A percentile compares a stretch with the other conserved stretches of the same genome.
These are phyloP conservation scores for Erebia aethiops DNA, from an alignment of 2,888 invertebrate genomes.

Conservation along the genomic window DNA sequence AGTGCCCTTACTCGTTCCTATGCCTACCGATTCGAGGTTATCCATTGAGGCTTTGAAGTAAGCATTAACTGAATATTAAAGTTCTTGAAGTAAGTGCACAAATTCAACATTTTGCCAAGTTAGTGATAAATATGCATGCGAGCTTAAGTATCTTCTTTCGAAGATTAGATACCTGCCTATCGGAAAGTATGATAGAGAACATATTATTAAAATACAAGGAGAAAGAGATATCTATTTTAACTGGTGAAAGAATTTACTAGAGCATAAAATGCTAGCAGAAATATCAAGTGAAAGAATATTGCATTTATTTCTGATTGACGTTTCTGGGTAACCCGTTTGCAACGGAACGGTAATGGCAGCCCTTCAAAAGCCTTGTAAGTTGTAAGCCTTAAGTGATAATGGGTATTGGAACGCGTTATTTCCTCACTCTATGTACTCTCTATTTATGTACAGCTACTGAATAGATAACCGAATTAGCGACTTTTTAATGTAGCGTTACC, in stretches of 20 bases:
- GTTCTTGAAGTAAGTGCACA: too few relatives aligned
- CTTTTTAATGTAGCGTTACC: neutral
- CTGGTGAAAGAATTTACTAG: neutral
- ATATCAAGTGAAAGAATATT: slow-evolving; percentile 6
- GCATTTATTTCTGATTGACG: slow-evolving; percentile 10
- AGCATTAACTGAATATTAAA: too few relatives aligned
- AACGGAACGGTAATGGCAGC: slow-evolving; percentile 8
- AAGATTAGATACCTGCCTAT: neutral
- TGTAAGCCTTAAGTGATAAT: neutral
- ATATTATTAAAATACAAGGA: neutral
- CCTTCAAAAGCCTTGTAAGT: slow-evolving; percentile 17
- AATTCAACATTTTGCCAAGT: too few relatives aligned
- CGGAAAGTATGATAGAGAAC: neutral
- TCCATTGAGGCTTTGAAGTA: too few relatives aligned
- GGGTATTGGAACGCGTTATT: slow-evolving; percentile 3
- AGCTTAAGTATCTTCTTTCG: too few relatives aligned
- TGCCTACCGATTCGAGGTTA: too few relatives aligned
- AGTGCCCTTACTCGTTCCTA: too few relatives aligned
- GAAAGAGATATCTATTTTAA: neutral
- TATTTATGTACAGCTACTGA: neutral
- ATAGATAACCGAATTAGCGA: neutral
- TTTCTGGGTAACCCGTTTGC: slow-evolving; percentile 21
- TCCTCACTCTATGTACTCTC: neutral
- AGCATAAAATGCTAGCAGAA: neutral
- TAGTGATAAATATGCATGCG: too few relatives aligned